Conservation (phyloP, 2,113 vertebrate species). For the Pangasianodon gigas region DNA sequence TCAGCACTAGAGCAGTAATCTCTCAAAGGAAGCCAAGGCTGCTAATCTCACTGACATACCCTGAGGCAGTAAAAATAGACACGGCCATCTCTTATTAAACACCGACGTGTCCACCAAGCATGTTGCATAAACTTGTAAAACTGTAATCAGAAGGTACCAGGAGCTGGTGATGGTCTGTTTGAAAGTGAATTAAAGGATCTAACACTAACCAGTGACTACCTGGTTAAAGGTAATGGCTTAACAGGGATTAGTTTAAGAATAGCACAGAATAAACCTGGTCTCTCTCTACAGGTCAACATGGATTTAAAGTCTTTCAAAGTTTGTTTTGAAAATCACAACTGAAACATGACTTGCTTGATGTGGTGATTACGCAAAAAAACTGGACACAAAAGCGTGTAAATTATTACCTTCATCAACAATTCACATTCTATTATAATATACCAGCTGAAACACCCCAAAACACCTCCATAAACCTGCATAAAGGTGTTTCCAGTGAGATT, state of each 20-base stretch:
- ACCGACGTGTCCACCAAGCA: no score
- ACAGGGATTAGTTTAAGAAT: constrained; percentile 15
- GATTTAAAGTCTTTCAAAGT: neutral
- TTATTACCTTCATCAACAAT: neutral
- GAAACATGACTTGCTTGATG: neutral
- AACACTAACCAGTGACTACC: neutral
- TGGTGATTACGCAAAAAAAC: neutral
- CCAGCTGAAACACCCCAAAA: neutral
- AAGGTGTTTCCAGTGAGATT: neutral
- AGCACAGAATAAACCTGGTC: neutral
- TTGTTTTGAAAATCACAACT: neutral
- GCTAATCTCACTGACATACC: neutral
- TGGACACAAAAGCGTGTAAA: neutral
- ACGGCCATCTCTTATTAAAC: neutral
- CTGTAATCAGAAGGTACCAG: neutral
- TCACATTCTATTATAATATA: neutral
- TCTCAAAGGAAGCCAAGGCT: neutral
- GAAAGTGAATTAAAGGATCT: neutral
- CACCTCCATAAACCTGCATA: neutral
- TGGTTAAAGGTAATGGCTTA: neutral
- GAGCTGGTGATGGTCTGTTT: neutral
- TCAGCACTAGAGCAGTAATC: neutral
- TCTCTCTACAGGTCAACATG: neutral
- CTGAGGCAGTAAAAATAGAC: constrained; percentile 6
- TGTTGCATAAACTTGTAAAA: neutral